Conservation (phyloP, 1,140 invertebrate species). For the Muscidifurax raptorellus region DNA sequence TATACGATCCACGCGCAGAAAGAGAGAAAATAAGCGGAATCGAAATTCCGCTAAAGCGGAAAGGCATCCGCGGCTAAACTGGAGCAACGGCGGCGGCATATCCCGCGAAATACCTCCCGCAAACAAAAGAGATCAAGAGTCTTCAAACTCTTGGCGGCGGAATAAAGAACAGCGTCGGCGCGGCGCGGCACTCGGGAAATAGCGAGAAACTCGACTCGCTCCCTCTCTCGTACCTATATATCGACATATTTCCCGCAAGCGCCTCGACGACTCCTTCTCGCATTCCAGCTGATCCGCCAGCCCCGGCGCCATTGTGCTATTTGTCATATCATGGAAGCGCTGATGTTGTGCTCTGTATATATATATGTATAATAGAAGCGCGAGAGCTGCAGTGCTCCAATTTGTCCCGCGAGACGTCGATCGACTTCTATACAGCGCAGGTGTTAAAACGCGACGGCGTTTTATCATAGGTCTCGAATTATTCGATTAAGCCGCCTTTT, state of each 20-base stretch:
- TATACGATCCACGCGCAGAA: no score
- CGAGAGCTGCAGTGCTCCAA: background rate
- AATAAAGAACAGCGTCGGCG: background rate
- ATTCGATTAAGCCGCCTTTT: constrained; percentile 30
- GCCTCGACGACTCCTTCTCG: background rate
- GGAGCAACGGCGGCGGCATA: background rate
- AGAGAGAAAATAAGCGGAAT: background rate
- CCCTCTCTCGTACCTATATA: background rate
- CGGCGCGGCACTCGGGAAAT: background rate
- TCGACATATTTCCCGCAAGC: constrained; percentile 22
- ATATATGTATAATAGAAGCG: background rate
- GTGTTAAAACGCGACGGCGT: constrained; percentile 29
- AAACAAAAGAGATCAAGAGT: constrained; percentile 38
- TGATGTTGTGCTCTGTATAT: no score
- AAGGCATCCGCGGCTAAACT: background rate
- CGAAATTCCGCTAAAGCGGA: background rate
- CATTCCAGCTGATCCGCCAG: background rate
- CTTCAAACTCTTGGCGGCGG: background rate
- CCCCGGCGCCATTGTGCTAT: background rate
- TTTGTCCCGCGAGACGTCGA: constrained; percentile 28
- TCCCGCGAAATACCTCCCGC: background rate
- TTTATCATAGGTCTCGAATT: constrained; percentile 42
- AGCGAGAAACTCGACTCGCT: background rate
- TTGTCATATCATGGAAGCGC: constrained; percentile 32
- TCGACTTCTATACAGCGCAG: constrained; percentile 44